Conservation (phyloP, 2,888 invertebrate species). For the Griposia aprilina region DNA sequence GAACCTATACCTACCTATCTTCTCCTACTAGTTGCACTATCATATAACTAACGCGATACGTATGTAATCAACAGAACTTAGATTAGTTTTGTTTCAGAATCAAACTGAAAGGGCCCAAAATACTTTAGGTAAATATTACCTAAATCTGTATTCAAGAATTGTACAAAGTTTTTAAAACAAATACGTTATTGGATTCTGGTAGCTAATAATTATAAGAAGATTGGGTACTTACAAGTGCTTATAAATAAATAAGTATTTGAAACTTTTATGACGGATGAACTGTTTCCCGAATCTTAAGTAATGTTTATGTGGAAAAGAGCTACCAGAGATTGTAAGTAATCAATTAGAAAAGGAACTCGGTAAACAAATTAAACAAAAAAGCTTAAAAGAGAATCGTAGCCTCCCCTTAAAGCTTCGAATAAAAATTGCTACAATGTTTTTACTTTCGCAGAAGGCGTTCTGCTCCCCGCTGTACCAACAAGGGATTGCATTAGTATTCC, state of each 20-base stretch:
- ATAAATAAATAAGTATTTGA: no score
- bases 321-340: background rate
- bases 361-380: conserved; percentile 8
- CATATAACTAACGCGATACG: background rate
- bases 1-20: background rate
- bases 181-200: background rate
- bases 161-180: background rate
- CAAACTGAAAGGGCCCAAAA: background rate
- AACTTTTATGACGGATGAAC: background rate
- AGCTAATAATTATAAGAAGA: background rate
- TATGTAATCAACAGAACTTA: no score
- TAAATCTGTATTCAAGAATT: background rate
- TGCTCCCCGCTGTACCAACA: conserved; percentile 50
- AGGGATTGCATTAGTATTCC: conserved; percentile 66
- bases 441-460: conserved; percentile 38
- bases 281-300: no score
- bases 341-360: conserved; percentile 1
- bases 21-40: background rate
- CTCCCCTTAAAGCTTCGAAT: conserved; percentile 40
- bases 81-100: background rate
- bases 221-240: background rate
- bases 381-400: conserved; percentile 23
- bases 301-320: background rate
- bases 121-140: background rate
- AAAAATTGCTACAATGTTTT: conserved; percentile 58